These are phyloP conservation scores for Cataglyphis hispanica DNA, from an alignment of 1,140 invertebrate species.

Conservation along the genomic window DNA sequence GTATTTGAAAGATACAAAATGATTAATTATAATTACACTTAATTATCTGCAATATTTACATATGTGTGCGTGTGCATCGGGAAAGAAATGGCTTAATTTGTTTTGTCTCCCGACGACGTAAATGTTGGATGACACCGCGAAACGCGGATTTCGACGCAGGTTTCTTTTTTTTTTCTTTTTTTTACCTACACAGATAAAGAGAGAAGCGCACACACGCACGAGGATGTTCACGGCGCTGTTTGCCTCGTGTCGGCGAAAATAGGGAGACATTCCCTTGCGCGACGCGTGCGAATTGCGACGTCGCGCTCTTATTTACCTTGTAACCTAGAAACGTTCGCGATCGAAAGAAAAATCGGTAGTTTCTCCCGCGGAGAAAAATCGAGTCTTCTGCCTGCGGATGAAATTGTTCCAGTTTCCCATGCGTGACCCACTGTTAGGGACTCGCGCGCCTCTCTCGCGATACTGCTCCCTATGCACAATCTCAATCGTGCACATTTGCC, in stretches of 20 bases:
- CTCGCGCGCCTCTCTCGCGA: slow-evolving; percentile 39
- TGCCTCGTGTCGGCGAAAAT: slow-evolving; percentile 34
- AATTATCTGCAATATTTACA: not conserved
- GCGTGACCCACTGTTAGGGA: slow-evolving; percentile 70
- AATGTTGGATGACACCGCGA: not conserved
- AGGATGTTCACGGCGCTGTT: not conserved
- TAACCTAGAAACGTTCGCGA: slow-evolving; percentile 57
- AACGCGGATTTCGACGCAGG: not conserved
- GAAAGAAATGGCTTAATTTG: not conserved
- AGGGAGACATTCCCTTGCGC: slow-evolving; percentile 30
- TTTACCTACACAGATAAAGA: not conserved
- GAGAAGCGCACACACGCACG: not conserved
- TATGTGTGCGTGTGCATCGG: not conserved
- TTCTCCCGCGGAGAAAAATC: slow-evolving; percentile 74
- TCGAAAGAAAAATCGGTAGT: slow-evolving; percentile 73
- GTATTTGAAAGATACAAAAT: not conserved
- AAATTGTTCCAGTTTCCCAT: slow-evolving; percentile 75
- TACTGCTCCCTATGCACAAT: slow-evolving; percentile 37
- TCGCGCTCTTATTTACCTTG: slow-evolving; percentile 58
- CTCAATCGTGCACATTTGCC: slow-evolving; percentile 24
- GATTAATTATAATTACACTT: not conserved
- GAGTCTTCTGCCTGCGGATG: slow-evolving; percentile 67
- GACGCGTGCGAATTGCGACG: not conserved
- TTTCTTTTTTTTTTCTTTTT: not conserved
- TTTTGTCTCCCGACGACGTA: not conserved